phyloP scores from a whole-genome alignment of 1,140 invertebrate species.

The Halesus radiatus region DNA sequence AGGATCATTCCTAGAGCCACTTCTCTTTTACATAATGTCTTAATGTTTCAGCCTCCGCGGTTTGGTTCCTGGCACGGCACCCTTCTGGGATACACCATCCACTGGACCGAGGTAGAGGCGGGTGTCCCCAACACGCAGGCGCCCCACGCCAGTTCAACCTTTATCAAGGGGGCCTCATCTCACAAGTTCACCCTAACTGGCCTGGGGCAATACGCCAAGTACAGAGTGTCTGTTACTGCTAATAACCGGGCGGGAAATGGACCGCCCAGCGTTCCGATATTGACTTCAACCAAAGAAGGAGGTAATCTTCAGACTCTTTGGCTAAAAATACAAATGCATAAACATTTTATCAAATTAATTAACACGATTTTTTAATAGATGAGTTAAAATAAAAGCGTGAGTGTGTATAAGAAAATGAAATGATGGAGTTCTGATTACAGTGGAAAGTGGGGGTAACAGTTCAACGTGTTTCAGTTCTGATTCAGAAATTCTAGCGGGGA shows the following conservation, averaged over 20 bases:
- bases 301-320: slow-evolving; percentile 66
- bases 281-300: slow-evolving; percentile 87
- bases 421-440: no score
- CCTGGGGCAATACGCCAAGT: slow-evolving; percentile 86
- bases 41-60: slow-evolving; percentile 70
- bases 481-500: no score
- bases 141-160: slow-evolving; percentile 61
- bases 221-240: slow-evolving; percentile 84
- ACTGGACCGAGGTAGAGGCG: slow-evolving; percentile 64
- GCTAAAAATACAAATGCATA: no score
- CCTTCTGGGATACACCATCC: slow-evolving; percentile 80
- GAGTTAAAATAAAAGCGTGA: no score
- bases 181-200: slow-evolving; percentile 76
- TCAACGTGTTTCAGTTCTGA: no score
- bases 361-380: no score
- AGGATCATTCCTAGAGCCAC: no score
- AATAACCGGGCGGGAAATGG: slow-evolving; percentile 89
- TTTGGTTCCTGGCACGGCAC: slow-evolving; percentile 81
- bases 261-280: slow-evolving; percentile 80
- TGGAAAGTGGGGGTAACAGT: no score
- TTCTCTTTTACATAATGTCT: no score
- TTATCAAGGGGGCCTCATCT: slow-evolving; percentile 75
- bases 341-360: no score
- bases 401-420: no score
- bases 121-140: slow-evolving; percentile 33